Evolutionary conservation across 1,140 invertebrate genomes (phyloP).

Genomic region (Musca vetustissima): DNA sequence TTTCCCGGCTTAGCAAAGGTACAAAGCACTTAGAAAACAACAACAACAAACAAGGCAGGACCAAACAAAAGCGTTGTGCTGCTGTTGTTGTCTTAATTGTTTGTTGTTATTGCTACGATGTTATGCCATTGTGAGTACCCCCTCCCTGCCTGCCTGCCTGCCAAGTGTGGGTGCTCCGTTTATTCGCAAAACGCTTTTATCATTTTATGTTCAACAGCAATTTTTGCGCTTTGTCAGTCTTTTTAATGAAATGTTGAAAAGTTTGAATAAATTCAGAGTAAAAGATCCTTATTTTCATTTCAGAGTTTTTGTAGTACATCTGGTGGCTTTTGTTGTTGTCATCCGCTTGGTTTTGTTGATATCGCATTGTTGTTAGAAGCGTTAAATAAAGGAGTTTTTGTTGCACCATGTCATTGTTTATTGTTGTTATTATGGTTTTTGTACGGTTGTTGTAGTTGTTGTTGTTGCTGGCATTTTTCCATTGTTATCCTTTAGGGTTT

Average conservation of each 20-base stretch:
- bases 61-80: neutral
- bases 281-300: no score
- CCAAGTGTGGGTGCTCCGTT: slow-evolving; percentile 12
- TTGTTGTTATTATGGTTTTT: neutral
- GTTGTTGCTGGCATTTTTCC: neutral
- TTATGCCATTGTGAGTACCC: no score
- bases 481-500: neutral
- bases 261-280: neutral
- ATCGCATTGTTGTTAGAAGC: neutral
- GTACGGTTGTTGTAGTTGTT: neutral
- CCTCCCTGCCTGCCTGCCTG: no score
- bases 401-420: neutral
- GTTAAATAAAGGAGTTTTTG: slow-evolving; percentile 21
- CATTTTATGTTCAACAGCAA: neutral
- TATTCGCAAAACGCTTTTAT: slow-evolving; percentile 3
- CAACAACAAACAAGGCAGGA: no score
- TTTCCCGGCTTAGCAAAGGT: neutral
- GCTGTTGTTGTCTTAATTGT: slow-evolving; percentile 11
- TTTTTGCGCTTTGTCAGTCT: slow-evolving; percentile 19
- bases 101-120: slow-evolving; percentile 18
- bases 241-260: slow-evolving; percentile 13
- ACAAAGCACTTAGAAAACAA: no score
- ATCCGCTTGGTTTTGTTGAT: no score
- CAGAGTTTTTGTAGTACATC: no score
- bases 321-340: no score